Conservation (phyloP, 2,113 vertebrate species). For the Amia ocellicauda region DNA sequence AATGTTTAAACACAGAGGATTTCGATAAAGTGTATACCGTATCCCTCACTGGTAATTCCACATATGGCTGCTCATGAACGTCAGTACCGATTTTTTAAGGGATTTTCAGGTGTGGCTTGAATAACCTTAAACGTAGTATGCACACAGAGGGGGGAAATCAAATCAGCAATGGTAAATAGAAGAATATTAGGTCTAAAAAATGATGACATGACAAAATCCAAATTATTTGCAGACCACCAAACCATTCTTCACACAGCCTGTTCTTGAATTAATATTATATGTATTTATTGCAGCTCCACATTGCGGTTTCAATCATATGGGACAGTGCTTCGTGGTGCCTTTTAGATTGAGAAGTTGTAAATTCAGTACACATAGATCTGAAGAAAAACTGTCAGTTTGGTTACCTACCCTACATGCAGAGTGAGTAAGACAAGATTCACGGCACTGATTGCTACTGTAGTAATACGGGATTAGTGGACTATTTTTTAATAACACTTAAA, state of each 20-base stretch:
- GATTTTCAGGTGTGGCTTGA: too few relatives aligned
- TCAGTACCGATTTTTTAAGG: too few relatives aligned
- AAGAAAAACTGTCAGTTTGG: not conserved
- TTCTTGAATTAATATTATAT: constrained; percentile 1
- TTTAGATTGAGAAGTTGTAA: not conserved
- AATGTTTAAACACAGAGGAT: too few relatives aligned
- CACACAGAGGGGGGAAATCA: not conserved
- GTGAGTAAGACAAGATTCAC: not conserved
- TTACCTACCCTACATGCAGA: not conserved
- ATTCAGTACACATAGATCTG: not conserved
- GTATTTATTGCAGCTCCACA: not conserved
- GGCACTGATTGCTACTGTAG: too few relatives aligned
- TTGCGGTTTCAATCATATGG: not conserved
- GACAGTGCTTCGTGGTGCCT: not conserved
- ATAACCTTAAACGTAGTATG: not conserved
- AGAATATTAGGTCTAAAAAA: constrained; percentile 1
- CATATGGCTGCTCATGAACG: too few relatives aligned
- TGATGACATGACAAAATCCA: constrained; percentile 1
- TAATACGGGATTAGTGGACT: too few relatives aligned
- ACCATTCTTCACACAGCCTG: not conserved
- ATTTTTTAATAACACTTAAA: too few relatives aligned
- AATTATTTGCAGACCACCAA: not conserved
- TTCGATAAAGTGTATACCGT: too few relatives aligned
- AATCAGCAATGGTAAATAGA: not conserved
- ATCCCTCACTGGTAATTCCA: too few relatives aligned